Evolutionary conservation across 2,797 vertebrate genomes (phyloP).

Genomic region (Salmo trutta): DNA sequence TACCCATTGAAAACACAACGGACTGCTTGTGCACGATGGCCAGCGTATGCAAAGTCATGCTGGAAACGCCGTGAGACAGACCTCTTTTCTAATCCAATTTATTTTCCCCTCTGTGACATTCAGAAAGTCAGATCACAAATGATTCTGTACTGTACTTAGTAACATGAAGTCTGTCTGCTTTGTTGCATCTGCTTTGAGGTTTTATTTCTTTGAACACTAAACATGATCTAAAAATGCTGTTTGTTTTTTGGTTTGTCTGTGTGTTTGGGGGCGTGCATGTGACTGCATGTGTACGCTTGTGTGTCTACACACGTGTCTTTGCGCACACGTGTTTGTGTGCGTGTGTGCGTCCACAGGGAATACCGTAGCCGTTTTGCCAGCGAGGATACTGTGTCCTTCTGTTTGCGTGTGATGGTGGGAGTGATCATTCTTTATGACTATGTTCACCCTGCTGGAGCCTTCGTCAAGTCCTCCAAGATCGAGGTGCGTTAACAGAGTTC

Average conservation of each 20-base stretch:
- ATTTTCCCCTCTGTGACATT: neutral
- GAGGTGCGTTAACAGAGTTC: conserved; percentile 78
- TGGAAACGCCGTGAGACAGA: conserved; percentile 94
- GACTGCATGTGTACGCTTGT: conserved; percentile 30
- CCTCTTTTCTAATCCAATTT: neutral
- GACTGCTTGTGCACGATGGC: conserved; percentile 97
- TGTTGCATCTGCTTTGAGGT: neutral
- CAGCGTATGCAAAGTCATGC: conserved; percentile 98
- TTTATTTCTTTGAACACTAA: neutral
- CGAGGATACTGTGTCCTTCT: conserved; percentile 94
- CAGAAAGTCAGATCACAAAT: neutral
- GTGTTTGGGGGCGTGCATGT: conserved; percentile 30
- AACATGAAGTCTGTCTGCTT: neutral
- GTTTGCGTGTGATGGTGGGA: conserved; percentile 96
- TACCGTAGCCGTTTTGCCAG: conserved; percentile 93
- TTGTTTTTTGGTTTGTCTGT: conserved; percentile 23
- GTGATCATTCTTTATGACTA: conserved; percentile 98
- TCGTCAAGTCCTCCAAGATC: conserved; percentile 94
- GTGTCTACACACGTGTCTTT: neutral
- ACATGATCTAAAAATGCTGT: neutral
- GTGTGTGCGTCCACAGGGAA: conserved; percentile 74
- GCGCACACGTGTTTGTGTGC: conserved; percentile 23
- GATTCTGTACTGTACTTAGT: neutral
- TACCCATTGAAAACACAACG: conserved; percentile 93
- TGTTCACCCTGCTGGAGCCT: conserved; percentile 93